A percentile compares a stretch with the other conserved stretches of the same genome.
Conservation (phyloP, 2,888 invertebrate species). For the Acleris literana region DNA sequence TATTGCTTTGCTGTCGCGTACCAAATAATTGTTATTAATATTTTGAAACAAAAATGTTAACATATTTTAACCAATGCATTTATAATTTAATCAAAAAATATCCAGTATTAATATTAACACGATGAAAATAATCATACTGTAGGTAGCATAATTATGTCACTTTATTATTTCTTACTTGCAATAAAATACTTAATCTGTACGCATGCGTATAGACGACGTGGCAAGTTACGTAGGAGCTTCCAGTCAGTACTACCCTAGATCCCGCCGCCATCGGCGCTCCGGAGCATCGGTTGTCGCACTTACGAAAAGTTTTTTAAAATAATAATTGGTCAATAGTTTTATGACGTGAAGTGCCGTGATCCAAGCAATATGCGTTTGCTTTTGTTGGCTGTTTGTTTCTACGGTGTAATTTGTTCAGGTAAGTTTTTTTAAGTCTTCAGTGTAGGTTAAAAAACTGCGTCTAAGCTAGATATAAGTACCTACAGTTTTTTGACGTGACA, state of each 20-base stretch:
- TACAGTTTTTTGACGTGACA: too few species aligned
- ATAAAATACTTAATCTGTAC: conserved; percentile 13
- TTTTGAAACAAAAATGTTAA: too few species aligned
- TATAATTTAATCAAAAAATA: too few species aligned
- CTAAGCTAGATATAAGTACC: too few species aligned
- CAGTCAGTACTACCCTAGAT: conserved; percentile 24
- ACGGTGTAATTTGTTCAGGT: conserved; percentile 62
- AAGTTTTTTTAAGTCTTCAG: conserved; percentile 44
- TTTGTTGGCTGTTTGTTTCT: conserved; percentile 52
- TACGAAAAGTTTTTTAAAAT: conserved; percentile 40
- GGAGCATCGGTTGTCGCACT: conserved; percentile 2
- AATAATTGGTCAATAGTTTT: conserved; percentile 43
- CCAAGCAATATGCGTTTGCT: conserved; percentile 66
- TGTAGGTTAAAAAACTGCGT: neutral
- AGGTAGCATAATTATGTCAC: neutral
- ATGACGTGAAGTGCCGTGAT: conserved; percentile 55
- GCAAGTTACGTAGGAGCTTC: conserved; percentile 4
- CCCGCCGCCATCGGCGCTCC: conserved; percentile 20
- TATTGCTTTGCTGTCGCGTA: too few species aligned
- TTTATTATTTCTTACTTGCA: neutral
- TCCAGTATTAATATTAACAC: too few species aligned
- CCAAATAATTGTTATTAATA: too few species aligned
- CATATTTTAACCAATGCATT: too few species aligned
- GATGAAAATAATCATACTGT: too few species aligned
- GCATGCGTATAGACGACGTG: conserved; percentile 25